Evolutionary conservation across 1,140 invertebrate species (phyloP), one percentile per base, ranked within the genome.

Genomic region (Nomia melanderi): DNA sequence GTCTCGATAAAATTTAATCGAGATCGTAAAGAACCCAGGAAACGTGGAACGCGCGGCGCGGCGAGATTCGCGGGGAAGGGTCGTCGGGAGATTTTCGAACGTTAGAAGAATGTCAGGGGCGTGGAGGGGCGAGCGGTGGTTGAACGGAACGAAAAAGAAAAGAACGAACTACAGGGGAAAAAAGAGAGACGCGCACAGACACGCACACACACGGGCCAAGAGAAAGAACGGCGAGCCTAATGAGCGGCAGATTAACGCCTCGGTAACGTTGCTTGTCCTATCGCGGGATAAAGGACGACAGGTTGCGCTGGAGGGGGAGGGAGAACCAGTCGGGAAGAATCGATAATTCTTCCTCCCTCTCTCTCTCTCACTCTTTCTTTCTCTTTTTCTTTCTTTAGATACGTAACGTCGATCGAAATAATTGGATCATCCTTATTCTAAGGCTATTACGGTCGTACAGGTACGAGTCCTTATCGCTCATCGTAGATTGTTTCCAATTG

Each of bases 201-300:
- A n/a, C n/a, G n/a, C n/a, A n/a, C n/a, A n/a, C n/a, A n/a, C n/a
- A n/a, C n/a, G n/a, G n/a, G n/a, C n/a, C n/a, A n/a, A 33, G 23
- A 6, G 14, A 14, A 12, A 39, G 0, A 66, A 81, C 56, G 60
- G 11, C 27, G 29, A 64, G 57, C 41, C 74, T 83, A 86, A 88
- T 88, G 72, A 87, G 84, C 76, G 77, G 65, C 59, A 74, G 78
- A 87, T 87, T 86, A 86, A 77, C 77, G 59, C 39, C 70, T 79
- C 33, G 29, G 23, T 44, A 54, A 82, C 63, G 44, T 54, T 47
- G 47, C 62, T 63, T 33, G 62, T 27, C 41, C n/a, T 73, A 54
- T 78, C 57, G 59, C 53, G 54, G 29, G 71, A 74, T 70, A 25
- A 78, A 57, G 27, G 72, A 73, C 66, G 57, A 77, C 76, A 57